phyloP scores from a whole-genome alignment of 2,888 invertebrate species.

The Alviniconcha strummeri region DNA sequence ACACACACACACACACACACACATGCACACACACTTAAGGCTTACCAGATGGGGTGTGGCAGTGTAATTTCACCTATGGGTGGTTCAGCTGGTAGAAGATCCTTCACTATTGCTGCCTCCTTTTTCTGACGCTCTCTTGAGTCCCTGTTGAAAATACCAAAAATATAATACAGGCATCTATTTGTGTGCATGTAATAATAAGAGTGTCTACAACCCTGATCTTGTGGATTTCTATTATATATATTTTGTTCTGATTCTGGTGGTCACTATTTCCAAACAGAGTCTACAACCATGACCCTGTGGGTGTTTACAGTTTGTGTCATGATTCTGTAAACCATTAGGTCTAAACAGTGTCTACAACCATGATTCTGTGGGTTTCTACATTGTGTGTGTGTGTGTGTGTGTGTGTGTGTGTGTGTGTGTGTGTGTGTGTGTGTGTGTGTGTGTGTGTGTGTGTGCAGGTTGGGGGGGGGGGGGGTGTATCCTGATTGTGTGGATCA shows the following conservation, averaged over 20 bases:
- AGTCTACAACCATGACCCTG: too few species aligned
- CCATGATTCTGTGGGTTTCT: not conserved
- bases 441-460: not conserved
- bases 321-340: not conserved
- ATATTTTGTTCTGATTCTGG: too few species aligned
- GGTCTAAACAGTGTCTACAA: not conserved
- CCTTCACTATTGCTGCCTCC: not conserved
- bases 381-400: too few species aligned
- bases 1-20: conserved; percentile 4
- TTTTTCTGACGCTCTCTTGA: not conserved
- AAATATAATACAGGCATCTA: too few species aligned
- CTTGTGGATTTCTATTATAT: too few species aligned
- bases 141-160: not conserved
- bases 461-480: too few species aligned
- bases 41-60: conserved; percentile 65
- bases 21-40: not conserved
- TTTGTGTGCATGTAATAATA: not conserved
- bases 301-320: not conserved
- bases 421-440: not conserved
- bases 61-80: conserved; percentile 54
- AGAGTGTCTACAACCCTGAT: not conserved
- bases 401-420: not conserved
- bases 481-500: too few species aligned
- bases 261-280: too few species aligned
- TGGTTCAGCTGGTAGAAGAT: conserved; percentile 33